A percentile compares a stretch with the other conserved stretches of the same genome.
Evolutionary conservation across 1,140 invertebrate genomes (phyloP).

Genomic region (Drosophila baimaii): DNA sequence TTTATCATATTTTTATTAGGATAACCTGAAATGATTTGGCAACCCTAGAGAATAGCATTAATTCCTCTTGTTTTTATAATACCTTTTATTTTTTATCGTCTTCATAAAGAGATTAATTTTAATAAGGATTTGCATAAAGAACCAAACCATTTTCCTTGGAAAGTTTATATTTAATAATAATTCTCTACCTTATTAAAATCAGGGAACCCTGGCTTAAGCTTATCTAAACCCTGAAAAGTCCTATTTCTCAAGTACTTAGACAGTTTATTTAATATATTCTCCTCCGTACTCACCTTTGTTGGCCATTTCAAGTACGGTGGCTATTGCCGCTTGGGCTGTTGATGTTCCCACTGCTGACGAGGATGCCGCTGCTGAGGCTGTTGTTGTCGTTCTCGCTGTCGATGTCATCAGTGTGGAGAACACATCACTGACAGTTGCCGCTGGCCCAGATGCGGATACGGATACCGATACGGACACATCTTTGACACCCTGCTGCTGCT

Average conservation of each 20-base stretch:
- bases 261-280: constrained; percentile 1
- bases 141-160: too few species aligned
- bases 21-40: background rate
- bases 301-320: constrained; percentile 57
- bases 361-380: constrained; percentile 22
- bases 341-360: constrained; percentile 32
- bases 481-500: constrained; percentile 24
- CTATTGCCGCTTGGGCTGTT: constrained; percentile 21
- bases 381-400: constrained; percentile 38
- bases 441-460: constrained; percentile 40
- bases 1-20: background rate
- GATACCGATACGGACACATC: constrained; percentile 31
- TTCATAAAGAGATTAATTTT: too few species aligned
- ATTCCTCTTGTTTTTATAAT: background rate
- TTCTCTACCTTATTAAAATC: background rate
- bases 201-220: background rate
- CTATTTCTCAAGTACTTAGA: constrained; percentile 1
- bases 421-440: constrained; percentile 48
- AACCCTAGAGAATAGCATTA: background rate
- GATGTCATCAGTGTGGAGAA: constrained; percentile 61
- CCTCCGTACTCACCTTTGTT: constrained; percentile 69
- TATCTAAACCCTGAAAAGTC: constrained; percentile 6
- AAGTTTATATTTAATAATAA: background rate
- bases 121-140: too few species aligned
- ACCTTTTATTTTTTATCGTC: too few species aligned